Base-by-base conservation (phyloP, 1,140 invertebrate genomes). In the Chelonus insularis region DNA sequence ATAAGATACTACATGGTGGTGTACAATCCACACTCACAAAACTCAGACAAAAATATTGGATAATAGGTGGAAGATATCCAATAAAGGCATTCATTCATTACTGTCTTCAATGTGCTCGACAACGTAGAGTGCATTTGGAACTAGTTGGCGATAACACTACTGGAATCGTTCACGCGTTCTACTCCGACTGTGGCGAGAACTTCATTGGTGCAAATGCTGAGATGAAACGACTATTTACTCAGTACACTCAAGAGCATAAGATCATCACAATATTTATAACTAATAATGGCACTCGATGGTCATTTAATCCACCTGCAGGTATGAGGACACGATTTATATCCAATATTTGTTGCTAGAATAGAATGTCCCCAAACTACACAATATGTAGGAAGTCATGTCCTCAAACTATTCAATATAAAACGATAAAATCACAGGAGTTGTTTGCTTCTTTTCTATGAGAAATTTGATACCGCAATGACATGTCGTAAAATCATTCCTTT, bases 11-110 rank as follows among this genome's bases (percentile, higher is more conserved):
- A 1, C 76, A 77, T 56, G 70, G 66, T 18, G 72, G 69, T 25
- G 41, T 64, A 5, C 67, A 67, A 5, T 20, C 67, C 2, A 65
- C 68, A 5, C 55, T 67, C 16, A 12, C 63, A 5, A 21, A 60
- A 6, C 41, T 74, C 9, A 6, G 70, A 5, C 34, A 69, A 32
- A 61, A 62, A 32, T 75, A 64, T 60, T 74, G 71, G 72, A 68
- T 71, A 14, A 29, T 54, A n/a, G 59, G 59, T 1, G n/a, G 59
- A 5, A 41, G 59, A 11, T 14, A 37, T 9, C 21, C 50, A 47
- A 41, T 60, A 1, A 52, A 52, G 34, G 5, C 59, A 1, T 25
- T 45, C 20, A 54, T 61, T 3, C 39, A 20, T 2, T 1, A 14
- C 1, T 61, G 59, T 21, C 23, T 55, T 12, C 18, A 16, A 6